Percentiles rank a stretch among this genome's conserved stretches.
Conservation (phyloP, 2,797 vertebrate species). For the Bryconaethiops microstoma region DNA sequence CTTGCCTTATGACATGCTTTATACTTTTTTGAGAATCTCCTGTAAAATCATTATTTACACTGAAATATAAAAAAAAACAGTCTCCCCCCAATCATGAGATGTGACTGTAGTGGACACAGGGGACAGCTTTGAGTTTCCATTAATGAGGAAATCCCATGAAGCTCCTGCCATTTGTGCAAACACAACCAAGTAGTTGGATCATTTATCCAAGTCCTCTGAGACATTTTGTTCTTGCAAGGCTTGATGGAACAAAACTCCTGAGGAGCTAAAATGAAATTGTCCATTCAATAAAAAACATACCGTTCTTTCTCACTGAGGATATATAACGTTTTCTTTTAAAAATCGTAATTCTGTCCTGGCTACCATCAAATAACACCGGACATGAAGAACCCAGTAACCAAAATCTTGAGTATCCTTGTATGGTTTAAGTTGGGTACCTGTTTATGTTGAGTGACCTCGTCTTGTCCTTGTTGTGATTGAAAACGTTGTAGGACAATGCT, state of each 20-base stretch:
- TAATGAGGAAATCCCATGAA: not conserved
- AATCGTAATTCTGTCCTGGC: not conserved
- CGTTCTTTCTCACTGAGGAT: not conserved
- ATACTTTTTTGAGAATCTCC: not conserved
- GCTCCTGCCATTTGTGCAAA: not conserved
- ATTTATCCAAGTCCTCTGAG: not conserved
- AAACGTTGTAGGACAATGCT: conserved; percentile 1
- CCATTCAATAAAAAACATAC: not conserved
- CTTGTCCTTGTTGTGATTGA: conserved; percentile 24
- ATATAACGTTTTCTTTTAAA: not conserved
- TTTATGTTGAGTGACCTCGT: conserved; percentile 7
- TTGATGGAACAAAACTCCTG: not conserved
- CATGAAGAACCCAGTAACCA: not conserved
- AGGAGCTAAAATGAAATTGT: not conserved
- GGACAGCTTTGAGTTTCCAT: not conserved
- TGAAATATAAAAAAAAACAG: not conserved
- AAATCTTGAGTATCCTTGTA: not conserved
- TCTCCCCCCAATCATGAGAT: not conserved
- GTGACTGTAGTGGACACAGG: not conserved
- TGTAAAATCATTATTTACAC: not conserved
- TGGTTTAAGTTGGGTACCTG: not conserved
- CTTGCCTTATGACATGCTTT: not conserved
- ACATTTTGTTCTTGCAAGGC: not conserved
- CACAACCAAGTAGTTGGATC: not conserved
- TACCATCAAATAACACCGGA: not conserved